Base-by-base conservation (phyloP, 2,113 vertebrate genomes). In the Anser cygnoides region DNA sequence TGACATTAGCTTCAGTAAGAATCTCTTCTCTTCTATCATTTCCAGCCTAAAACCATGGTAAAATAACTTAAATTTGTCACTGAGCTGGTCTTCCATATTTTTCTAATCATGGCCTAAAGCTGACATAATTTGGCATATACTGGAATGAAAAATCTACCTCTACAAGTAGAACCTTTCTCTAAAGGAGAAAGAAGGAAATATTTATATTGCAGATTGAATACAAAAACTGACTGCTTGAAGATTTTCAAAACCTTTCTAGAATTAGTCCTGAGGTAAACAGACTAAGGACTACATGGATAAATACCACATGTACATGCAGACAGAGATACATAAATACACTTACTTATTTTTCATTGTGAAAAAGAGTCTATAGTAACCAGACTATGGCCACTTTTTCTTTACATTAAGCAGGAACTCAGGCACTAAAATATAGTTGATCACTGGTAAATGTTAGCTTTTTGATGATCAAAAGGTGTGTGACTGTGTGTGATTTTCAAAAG, bases 361-460 rank as follows among this genome's bases (percentile, higher is more conserved):
- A 86, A 70, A 54, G 65, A 52, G 2, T 26, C 49, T 41, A 14
- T 29, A 13, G 22, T 49, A 46, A 75, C n/a, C 67, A 83, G 55
- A 35, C 20, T 72, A 21, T 35, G 79, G 57, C 26, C 29, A 2
- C 7, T 80, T 66, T 83, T 46, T 54, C 16, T 61, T 84, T 31
- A 6, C 1, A 2, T 41, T 39, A 55, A 67, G n/a, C 11, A 78
- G 65, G 19, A 91, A 43, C 25, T 70, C 0, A 0, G 28, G 31
- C 21, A 44, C n/a, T 49, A 71, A 70, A 11, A 35, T 3, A 22
- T 11, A 3, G 2, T 12, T 71, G 22, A 84, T 52, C 31, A 35
- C 33, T 81, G 55, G 33, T 39, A 87, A 87, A 72, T 43, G 7
- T 37, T 58, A 19, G 20, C 74, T 65, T 52, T 83, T 46, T 74